Base-by-base conservation (phyloP, 1,140 invertebrate species). In the Zophobas atratus region DNA sequence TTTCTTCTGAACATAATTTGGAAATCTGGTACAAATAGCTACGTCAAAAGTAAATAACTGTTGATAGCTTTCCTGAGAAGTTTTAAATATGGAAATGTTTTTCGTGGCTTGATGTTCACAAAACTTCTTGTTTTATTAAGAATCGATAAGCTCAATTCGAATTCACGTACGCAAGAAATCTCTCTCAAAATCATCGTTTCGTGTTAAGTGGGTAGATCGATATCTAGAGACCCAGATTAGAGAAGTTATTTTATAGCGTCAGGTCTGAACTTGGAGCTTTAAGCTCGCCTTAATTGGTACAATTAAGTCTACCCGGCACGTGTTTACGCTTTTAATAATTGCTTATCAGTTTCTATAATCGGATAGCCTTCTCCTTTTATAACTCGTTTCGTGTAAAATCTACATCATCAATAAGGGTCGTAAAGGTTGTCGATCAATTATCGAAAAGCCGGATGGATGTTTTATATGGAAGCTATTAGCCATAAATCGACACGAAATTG, bases 291-390 rank as follows among this genome's bases (percentile, higher is more conserved):
- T 73, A 73, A 73, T 73, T 48, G 71, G 20, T 36, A 73, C 71
- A 48, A 73, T 73, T 73, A 73, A 73, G 48, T 71, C 67, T 33
- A 48, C 38, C 63, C 43, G 71, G 71, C 71, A 73, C 71, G 71
- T 73, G 71, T 73, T 73, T 70, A 70, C 63, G 63, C 63, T 70
- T 70, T 70, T 70, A 70, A 70, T 70, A 73, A 73, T 56, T 49
- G 39, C 71, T 73, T 73, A 73, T 73, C 71, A 38, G 43, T 36
- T 32, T 39, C 5, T 43, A 70, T 32, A 48, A 73, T 73, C 71
- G 38, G 36, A 55, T 56, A 33, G 38, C 56, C n/a, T 8, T 36
- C 63, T 36, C 20, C 49, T 53, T 72, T 53, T 55, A 53, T 55
- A 48, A 55, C 8, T 38, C 70, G 70, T 63, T 35, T 8, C 57